Conservation (phyloP, 2,888 invertebrate genomes). For the Mythimna loreyi region DNA sequence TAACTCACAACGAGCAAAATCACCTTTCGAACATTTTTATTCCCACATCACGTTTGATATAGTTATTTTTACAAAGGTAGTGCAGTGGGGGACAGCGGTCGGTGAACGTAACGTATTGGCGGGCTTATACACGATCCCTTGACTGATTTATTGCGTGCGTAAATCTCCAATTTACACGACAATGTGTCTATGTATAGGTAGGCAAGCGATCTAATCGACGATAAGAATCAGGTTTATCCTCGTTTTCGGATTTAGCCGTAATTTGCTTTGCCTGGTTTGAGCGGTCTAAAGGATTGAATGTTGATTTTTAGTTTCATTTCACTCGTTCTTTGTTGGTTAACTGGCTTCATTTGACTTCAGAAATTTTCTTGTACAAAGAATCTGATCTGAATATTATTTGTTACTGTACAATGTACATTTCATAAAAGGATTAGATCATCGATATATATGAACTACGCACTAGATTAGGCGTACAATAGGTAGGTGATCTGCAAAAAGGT, state of each 20-base stretch:
- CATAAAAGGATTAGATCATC: no score
- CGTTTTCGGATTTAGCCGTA: constrained; percentile 59
- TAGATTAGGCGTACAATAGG: no score
- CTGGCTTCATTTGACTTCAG: not conserved
- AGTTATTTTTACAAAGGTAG: constrained; percentile 72
- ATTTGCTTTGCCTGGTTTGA: constrained; percentile 59
- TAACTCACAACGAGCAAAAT: constrained; percentile 65
- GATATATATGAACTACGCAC: no score
- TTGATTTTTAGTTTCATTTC: constrained; percentile 42
- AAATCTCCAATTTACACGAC: constrained; percentile 89
- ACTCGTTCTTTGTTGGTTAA: constrained; percentile 5
- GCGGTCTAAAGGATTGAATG: constrained; percentile 38
- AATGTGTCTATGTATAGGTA: constrained; percentile 72
- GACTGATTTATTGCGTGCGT: constrained; percentile 88
- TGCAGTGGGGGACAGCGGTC: constrained; percentile 78
- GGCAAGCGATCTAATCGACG: constrained; percentile 75
- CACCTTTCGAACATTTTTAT: constrained; percentile 68
- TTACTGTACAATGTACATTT: no score
- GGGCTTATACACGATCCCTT: constrained; percentile 84
- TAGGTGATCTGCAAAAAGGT: no score
- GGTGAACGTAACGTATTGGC: constrained; percentile 83
- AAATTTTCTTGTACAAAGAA: not conserved
- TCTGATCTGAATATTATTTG: not conserved
- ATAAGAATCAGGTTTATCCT: constrained; percentile 71
- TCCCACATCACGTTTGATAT: constrained; percentile 68